Conservation (phyloP, 1,140 invertebrate species). For the Steinernema feltiae region DNA sequence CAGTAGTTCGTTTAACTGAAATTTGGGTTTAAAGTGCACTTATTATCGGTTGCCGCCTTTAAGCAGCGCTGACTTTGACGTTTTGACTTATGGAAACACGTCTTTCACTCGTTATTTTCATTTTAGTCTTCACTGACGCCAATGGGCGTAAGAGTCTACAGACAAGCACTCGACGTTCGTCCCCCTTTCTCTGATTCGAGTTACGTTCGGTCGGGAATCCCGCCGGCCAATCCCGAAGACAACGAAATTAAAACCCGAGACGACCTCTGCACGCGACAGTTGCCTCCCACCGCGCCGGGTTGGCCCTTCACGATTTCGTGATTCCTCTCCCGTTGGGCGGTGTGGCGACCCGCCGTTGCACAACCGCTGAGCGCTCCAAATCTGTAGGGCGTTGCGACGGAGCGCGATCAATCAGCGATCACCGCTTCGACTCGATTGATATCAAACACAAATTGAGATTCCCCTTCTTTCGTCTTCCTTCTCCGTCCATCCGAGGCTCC, state of each 20-base stretch:
- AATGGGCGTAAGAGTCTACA: too few species aligned
- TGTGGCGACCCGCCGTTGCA: neutral
- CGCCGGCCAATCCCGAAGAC: too few species aligned
- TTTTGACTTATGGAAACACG: too few species aligned
- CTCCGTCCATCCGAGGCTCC: neutral
- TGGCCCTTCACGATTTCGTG: neutral
- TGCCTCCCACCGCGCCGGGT: neutral
- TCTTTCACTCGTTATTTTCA: too few species aligned
- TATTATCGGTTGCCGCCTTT: too few species aligned
- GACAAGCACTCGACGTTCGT: too few species aligned
- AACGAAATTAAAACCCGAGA: too few species aligned
- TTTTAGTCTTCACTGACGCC: too few species aligned
- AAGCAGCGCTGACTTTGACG: too few species aligned
- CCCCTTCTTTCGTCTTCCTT: neutral
- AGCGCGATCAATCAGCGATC: slow-evolving; percentile 9
- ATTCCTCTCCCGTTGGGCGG: neutral
- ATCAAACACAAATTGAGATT: neutral
- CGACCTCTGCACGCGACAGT: too few species aligned
- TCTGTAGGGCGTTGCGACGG: neutral
- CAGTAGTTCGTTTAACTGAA: neutral
- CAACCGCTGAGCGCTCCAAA: slow-evolving; percentile 7
- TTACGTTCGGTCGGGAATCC: too few species aligned
- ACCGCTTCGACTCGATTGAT: neutral
- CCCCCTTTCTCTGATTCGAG: too few species aligned
- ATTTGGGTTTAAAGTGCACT: neutral